Base-by-base conservation (phyloP, 2,888 invertebrate species). In the Cephalotes varians region DNA sequence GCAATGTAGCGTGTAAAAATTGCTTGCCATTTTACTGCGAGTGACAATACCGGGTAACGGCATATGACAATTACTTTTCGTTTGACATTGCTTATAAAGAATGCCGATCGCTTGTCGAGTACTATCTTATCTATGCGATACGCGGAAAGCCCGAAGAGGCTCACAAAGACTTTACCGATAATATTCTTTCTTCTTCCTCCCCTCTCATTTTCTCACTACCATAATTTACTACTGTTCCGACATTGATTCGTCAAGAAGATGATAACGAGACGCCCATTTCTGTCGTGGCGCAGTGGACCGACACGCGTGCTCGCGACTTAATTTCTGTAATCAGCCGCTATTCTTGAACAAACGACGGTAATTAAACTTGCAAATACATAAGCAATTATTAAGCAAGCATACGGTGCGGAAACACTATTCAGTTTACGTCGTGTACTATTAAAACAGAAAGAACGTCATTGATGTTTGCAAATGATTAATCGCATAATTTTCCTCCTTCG, bases 71-170 rank as follows among this genome's bases (percentile, higher is more conserved):
- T 64, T 25, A 12, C 18, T 47, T 73, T 40, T 60, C 12, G 56
- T n/a, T 60, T 60, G 10, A 10, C 34, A 60, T 60, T 60, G 37
- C 44, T 28, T 31, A 15, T n/a, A 9, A 76, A 28, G 64, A n/a
- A 64, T 64, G 21, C 44, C 34, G 21, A 54, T 65, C 21, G 28
- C 37, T 28, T 40, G n/a, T n/a, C 62, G 31, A 21, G 4, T 76
- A 18, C 64, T 88, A 88, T 88, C 88, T 88, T 88, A 88, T 88
- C 88, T 77, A 21, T 21, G 31, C 47, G 37, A 69, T 86, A 54
- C 31, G 71, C n/a, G 81, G 74, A 51, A 79, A 84, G 65, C 40
- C 65, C n/a, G 34, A 77, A 51, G 40, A 67, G 28, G 40, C 67
- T 18, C 2, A 18, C 25, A 49, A 28, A 85, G 77, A 34, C 69